These are phyloP conservation scores for Anthrax anthrax DNA, from an alignment of 2,888 invertebrate genomes.

Conservation along the genomic window DNA sequence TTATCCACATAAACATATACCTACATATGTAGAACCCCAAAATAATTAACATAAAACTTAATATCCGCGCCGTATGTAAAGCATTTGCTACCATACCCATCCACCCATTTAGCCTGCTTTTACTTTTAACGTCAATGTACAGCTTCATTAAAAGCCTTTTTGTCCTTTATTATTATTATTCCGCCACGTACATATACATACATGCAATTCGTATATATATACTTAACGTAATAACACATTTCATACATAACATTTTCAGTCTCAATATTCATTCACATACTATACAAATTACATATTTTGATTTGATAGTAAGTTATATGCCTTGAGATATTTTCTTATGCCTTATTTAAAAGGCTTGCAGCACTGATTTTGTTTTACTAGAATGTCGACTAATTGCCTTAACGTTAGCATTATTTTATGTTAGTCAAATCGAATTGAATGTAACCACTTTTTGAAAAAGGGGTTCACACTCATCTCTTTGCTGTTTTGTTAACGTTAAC, in stretches of 20 bases:
- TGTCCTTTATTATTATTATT: background rate
- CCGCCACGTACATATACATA: background rate
- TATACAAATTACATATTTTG: no score
- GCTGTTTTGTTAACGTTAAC: no score
- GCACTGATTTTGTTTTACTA: slow-evolving; percentile 3
- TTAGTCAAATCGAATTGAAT: background rate
- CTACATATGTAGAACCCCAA: background rate
- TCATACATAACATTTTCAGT: no score
- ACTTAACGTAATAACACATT: no score
- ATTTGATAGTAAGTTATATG: no score
- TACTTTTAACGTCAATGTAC: background rate
- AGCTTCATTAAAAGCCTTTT: slow-evolving; percentile 2
- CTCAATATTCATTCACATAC: no score
- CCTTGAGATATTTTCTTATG: no score
- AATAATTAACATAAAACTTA: slow-evolving; percentile 7
- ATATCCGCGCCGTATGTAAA: slow-evolving; percentile 11
- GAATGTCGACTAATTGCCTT: slow-evolving; percentile 9
- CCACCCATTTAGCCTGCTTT: no score
- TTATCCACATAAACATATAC: no score
- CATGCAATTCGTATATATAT: no score
- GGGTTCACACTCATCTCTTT: no score
- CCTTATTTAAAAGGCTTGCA: background rate
- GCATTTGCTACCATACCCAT: slow-evolving; percentile 1
- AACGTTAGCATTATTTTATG: slow-evolving; percentile 6
- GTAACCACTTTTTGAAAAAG: no score